Evolutionary conservation across 1,140 invertebrate genomes (phyloP).

Genomic region (Zaprionus gabonicus): DNA sequence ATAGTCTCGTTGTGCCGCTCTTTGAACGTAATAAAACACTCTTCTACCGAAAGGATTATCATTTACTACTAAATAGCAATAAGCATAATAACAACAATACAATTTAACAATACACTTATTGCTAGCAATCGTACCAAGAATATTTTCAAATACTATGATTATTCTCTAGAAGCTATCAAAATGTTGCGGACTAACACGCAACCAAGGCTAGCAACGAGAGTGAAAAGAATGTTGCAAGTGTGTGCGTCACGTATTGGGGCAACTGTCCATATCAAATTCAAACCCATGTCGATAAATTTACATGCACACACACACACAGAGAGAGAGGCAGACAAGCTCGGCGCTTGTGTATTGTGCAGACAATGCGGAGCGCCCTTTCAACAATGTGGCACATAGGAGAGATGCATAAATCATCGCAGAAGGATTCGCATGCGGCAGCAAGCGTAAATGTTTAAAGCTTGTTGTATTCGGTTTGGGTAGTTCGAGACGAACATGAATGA

Average conservation of each 20-base stretch:
- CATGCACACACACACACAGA: slow-evolving; percentile 43
- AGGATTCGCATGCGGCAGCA: slow-evolving; percentile 49
- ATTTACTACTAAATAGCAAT: too few species aligned
- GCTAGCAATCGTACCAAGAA: too few species aligned
- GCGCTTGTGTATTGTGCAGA: slow-evolving; percentile 8
- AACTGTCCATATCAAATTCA: slow-evolving; percentile 41
- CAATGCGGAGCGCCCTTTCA: slow-evolving; percentile 44
- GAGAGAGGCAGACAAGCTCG: not conserved
- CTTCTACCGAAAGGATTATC: too few species aligned
- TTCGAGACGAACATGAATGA: slow-evolving; percentile 33
- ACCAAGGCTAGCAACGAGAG: not conserved
- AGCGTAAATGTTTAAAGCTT: slow-evolving; percentile 71
- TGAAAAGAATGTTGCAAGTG: slow-evolving; percentile 4
- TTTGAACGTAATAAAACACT: too few species aligned
- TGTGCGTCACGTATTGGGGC: slow-evolving; percentile 44
- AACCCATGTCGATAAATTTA: slow-evolving; percentile 32
- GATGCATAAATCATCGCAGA: slow-evolving; percentile 73
- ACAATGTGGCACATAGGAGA: slow-evolving; percentile 72
- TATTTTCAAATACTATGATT: too few species aligned
- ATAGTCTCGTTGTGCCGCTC: too few species aligned
- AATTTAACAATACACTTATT: too few species aligned
- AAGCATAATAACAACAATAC: too few species aligned
- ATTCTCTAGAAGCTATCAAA: not conserved
- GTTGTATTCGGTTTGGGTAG: slow-evolving; percentile 38
- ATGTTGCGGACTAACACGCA: slow-evolving; percentile 5